Evolutionary conservation across 2,888 invertebrate genomes (phyloP).

Genomic region (Torymus tubicola): DNA sequence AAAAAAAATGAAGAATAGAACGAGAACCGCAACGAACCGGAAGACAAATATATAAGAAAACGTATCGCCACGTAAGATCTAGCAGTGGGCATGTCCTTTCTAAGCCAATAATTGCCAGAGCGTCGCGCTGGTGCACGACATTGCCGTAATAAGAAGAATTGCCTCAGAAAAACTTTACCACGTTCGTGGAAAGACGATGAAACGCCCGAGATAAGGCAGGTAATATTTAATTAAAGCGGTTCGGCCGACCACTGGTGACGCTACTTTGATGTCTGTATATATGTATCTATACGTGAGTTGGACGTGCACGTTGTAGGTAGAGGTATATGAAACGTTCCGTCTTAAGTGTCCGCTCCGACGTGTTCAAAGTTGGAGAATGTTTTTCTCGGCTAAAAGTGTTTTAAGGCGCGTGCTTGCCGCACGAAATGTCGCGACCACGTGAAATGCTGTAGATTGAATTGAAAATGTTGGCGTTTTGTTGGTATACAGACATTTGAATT

Average conservation of each 20-base stretch:
- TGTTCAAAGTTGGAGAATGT: constrained; percentile 1
- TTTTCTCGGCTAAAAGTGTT: background rate
- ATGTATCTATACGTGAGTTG: too few species aligned
- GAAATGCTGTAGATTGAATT: too few species aligned
- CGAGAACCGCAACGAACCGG: background rate
- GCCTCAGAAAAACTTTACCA: constrained; percentile 27
- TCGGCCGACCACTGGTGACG: background rate
- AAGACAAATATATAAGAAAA: constrained; percentile 36
- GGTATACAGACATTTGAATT: too few species aligned
- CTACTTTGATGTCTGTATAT: background rate
- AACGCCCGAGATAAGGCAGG: constrained; percentile 31
- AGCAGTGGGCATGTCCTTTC: constrained; percentile 31
- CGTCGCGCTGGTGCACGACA: constrained; percentile 12
- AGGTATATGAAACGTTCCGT: constrained; percentile 1
- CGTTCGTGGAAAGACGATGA: constrained; percentile 39
- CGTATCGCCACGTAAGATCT: constrained; percentile 46
- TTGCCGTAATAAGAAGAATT: constrained; percentile 52
- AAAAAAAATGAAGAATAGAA: background rate
- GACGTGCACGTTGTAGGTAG: too few species aligned
- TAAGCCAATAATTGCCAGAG: constrained; percentile 39
- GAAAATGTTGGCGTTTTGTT: too few species aligned
- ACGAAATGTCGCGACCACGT: too few species aligned
- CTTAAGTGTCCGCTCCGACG: constrained; percentile 17
- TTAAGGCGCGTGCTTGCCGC: too few species aligned
- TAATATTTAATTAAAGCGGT: constrained; percentile 54